A percentile compares a stretch with the other conserved stretches of the same genome.
Conservation (phyloP, 2,888 invertebrate genomes). For the Amblyjoppa fuscipennis region DNA sequence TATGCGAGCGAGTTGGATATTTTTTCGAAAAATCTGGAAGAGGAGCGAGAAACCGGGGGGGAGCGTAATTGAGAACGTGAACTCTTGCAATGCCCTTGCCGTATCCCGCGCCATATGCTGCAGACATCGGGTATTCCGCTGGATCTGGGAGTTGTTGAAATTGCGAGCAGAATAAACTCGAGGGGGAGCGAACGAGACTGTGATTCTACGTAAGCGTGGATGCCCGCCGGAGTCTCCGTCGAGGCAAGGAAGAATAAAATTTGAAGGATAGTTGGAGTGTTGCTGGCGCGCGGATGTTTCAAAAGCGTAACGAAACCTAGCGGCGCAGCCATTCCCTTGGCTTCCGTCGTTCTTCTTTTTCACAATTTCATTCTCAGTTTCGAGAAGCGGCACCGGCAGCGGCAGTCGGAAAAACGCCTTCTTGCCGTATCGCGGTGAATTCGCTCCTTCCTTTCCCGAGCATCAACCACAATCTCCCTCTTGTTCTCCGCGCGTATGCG, state of each 20-base stretch:
- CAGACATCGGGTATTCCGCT: conserved; percentile 20
- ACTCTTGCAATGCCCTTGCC: conserved; percentile 19
- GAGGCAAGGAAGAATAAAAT: conserved; percentile 47
- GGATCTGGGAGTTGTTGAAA: neutral
- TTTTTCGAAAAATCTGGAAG: conserved; percentile 10
- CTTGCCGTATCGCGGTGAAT: conserved; percentile 48
- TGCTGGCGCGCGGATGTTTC: conserved; percentile 34
- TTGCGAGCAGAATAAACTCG: neutral
- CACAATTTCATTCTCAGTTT: conserved; percentile 45
- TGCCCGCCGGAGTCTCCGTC: neutral
- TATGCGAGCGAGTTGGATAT: neutral
- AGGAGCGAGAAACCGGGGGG: neutral
- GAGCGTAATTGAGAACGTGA: conserved; percentile 46
- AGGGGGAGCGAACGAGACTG: conserved; percentile 19
- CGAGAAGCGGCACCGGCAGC: conserved; percentile 27
- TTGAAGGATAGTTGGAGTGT: conserved; percentile 42
- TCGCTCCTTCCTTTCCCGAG: conserved; percentile 33
- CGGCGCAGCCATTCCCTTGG: neutral
- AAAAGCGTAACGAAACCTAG: conserved; percentile 39
- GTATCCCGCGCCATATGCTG: conserved; percentile 42
- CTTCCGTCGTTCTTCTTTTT: conserved; percentile 22
- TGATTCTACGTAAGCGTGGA: conserved; percentile 41
- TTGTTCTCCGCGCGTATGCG: neutral
- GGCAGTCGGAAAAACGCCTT: conserved; percentile 45
- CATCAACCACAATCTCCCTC: conserved; percentile 40